Conservation (phyloP, 2,888 invertebrate genomes). For the Nematopogon swammerdamellus region DNA sequence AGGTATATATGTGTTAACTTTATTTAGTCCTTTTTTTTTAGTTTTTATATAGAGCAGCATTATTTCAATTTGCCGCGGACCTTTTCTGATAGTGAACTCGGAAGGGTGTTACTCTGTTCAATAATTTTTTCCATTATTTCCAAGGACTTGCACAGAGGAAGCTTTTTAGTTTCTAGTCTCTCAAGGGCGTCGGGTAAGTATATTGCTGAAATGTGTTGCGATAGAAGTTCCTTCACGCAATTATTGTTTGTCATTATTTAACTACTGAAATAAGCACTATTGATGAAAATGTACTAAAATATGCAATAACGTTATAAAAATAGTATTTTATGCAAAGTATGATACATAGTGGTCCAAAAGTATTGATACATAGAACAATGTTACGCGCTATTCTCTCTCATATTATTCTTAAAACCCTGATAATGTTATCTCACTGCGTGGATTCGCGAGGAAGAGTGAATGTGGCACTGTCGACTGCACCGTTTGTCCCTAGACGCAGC, state of each 20-base stretch:
- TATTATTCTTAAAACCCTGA: too few relatives aligned
- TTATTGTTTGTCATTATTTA: too few relatives aligned
- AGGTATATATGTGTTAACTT: conserved; percentile 1
- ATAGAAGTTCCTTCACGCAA: too few relatives aligned
- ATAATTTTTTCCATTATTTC: conserved; percentile 1
- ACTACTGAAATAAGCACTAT: conserved; percentile 3
- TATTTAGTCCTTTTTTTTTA: neutral
- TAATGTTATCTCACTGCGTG: too few relatives aligned
- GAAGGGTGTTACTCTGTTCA: conserved; percentile 4
- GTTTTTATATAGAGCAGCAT: conserved; percentile 3
- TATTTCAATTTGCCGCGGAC: conserved; percentile 1
- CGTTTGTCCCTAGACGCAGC: too few relatives aligned
- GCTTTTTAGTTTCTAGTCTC: neutral
- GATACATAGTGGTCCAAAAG: too few relatives aligned
- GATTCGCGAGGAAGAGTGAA: too few relatives aligned
- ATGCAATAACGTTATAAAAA: conserved; percentile 1
- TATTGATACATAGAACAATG: too few relatives aligned
- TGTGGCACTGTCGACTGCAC: too few relatives aligned
- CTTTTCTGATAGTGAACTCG: conserved; percentile 5
- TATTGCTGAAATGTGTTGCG: conserved; percentile 1
- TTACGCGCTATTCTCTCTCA: too few relatives aligned
- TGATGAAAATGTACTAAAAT: neutral
- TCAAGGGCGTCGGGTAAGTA: conserved; percentile 1
- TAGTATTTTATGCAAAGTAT: too few relatives aligned
- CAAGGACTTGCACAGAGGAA: neutral